These are phyloP conservation scores for Icerya purchasi DNA, from an alignment of 2,888 invertebrate species.

Conservation along the genomic window DNA sequence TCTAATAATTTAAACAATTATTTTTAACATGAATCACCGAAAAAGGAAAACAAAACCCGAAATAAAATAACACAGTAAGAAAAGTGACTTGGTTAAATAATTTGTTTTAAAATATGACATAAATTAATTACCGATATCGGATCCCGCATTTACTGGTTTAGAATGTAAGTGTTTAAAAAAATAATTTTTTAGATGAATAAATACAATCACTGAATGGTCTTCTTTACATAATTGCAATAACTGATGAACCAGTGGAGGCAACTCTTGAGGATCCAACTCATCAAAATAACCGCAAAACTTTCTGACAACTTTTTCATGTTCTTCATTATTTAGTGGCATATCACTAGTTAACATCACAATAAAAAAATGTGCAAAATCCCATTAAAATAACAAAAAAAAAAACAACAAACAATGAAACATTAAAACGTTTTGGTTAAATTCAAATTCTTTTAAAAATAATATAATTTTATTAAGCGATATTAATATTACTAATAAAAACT, in stretches of 20 bases:
- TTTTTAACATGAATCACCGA: no score
- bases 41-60: no score
- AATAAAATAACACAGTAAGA: no score
- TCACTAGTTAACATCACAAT: slow-evolving; percentile 30
- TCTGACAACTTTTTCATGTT: slow-evolving; percentile 37
- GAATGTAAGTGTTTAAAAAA: slow-evolving; percentile 23
- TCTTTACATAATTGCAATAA: slow-evolving; percentile 35
- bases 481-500: slow-evolving; percentile 10
- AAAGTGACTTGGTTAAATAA: no score
- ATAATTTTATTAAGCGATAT: slow-evolving; percentile 1
- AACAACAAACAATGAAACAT: no score
- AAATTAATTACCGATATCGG: no score
- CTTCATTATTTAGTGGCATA: slow-evolving; percentile 34
- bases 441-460: no score
- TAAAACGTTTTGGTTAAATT: no score
- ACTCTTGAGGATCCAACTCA: slow-evolving; percentile 32
- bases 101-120: no score
- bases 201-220: slow-evolving; percentile 27
- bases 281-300: slow-evolving; percentile 37
- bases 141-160: no score
- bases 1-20: no score
- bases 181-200: slow-evolving; percentile 31
- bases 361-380: not conserved
- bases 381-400: slow-evolving; percentile 14
- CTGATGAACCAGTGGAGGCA: slow-evolving; percentile 45